Percentiles rank a stretch among this genome's conserved stretches.
These are phyloP conservation scores for Melangyna quadrimaculata DNA, from an alignment of 2,888 invertebrate genomes.

Conservation along the genomic window DNA sequence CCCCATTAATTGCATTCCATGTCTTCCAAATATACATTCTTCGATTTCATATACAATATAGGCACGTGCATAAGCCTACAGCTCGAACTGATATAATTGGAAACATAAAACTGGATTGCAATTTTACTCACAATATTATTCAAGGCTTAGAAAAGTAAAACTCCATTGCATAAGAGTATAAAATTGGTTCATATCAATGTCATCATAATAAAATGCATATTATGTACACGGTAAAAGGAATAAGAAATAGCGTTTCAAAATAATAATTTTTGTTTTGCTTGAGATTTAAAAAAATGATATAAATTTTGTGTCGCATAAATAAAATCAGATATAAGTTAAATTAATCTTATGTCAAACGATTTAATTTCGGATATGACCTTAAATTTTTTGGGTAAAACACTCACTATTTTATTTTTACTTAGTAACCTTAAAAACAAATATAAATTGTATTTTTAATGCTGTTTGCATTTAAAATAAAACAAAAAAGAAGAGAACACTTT, in stretches of 20 bases:
- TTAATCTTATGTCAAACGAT: neutral
- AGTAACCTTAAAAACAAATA: neutral
- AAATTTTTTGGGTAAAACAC: neutral
- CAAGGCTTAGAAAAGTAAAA: constrained; percentile 11
- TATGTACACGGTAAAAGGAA: neutral
- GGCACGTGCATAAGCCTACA: neutral
- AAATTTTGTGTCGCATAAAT: neutral
- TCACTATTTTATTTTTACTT: neutral
- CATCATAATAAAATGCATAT: neutral
- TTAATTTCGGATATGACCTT: neutral
- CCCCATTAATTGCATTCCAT: constrained; percentile 25
- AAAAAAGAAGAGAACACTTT: neutral
- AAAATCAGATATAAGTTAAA: neutral
- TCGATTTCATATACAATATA: neutral
- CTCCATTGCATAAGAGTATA: neutral
- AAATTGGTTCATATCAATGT: constrained; percentile 35
- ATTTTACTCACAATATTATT: neutral
- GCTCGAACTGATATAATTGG: constrained; percentile 11
- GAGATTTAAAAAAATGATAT: neutral
- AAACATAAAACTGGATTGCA: constrained; percentile 20
- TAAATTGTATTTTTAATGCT: neutral
- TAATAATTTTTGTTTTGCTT: neutral
- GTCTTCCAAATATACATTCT: constrained; percentile 2
- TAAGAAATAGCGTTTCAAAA: neutral
- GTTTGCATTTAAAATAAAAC: neutral